These are phyloP conservation scores for Corythornis madagascariensis DNA, from an alignment of 2,113 vertebrate species.

Conservation along the genomic window DNA sequence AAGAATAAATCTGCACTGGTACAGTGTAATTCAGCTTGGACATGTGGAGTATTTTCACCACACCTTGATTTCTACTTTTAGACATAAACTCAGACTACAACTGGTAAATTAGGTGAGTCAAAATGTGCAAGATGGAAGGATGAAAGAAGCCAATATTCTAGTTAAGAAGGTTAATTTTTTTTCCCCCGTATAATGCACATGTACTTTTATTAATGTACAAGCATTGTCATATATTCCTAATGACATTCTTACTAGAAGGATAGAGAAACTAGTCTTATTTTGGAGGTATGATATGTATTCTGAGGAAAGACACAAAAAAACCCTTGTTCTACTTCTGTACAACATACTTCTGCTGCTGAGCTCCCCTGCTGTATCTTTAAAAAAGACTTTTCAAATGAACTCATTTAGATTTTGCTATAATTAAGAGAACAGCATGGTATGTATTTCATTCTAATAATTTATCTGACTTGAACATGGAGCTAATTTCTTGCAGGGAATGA, in stretches of 20 bases:
- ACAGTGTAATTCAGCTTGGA: not conserved
- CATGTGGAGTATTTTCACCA: not conserved
- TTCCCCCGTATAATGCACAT: not conserved
- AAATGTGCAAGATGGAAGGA: not conserved
- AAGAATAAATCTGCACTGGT: not conserved
- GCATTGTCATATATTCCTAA: not conserved
- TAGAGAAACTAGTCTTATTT: not conserved
- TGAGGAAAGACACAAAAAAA: not conserved
- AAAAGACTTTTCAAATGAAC: conserved; percentile 36
- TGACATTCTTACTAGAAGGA: not conserved
- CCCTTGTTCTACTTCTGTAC: not conserved
- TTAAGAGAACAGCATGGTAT: not conserved
- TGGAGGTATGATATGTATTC: not conserved
- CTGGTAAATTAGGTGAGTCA: not conserved
- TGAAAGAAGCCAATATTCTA: not conserved
- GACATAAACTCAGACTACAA: not conserved
- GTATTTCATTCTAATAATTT: conserved; percentile 53
- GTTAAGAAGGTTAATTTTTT: not conserved
- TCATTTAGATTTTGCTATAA: conserved; percentile 14
- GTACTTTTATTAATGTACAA: not conserved
- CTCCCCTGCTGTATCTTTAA: not conserved
- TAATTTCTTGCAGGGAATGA: conserved; percentile 50
- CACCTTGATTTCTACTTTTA: not conserved
- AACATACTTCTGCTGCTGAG: not conserved
- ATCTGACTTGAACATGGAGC: conserved; percentile 28